Evolutionary conservation across 2,797 vertebrate species (phyloP).

Genomic region (Nasua narica): DNA sequence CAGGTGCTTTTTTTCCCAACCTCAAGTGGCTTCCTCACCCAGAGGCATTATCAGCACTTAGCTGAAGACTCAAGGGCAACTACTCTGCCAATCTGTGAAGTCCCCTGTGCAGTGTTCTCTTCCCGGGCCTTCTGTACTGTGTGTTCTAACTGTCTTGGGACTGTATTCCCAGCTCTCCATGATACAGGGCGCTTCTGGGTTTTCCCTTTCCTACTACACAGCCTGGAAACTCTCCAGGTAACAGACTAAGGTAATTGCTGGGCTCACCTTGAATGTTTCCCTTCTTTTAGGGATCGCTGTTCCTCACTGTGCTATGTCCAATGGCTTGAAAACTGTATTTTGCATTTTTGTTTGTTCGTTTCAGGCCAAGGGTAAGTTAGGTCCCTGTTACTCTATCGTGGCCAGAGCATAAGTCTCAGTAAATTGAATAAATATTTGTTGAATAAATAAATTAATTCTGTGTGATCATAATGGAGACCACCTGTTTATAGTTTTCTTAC

Average conservation of each 20-base stretch:
- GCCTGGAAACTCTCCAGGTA: neutral
- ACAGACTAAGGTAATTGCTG: neutral
- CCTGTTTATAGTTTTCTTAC: neutral
- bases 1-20: neutral
- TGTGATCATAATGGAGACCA: neutral
- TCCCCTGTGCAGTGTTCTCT: neutral
- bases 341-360: neutral
- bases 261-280: neutral
- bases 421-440: conserved; percentile 6
- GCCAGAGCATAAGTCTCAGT: neutral
- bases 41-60: neutral
- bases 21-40: neutral
- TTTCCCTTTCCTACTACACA: neutral
- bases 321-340: neutral
- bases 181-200: fast-evolving
- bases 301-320: neutral
- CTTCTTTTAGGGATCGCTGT: neutral
- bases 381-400: neutral
- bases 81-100: neutral
- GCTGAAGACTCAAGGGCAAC: neutral
- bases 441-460: neutral
- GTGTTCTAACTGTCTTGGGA: neutral
- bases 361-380: neutral
- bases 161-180: neutral
- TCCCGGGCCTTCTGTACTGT: neutral